Percentiles rank a stretch among this genome's conserved stretches.
Conservation (phyloP, 2,113 vertebrate species). For the Oryzias melastigma region DNA sequence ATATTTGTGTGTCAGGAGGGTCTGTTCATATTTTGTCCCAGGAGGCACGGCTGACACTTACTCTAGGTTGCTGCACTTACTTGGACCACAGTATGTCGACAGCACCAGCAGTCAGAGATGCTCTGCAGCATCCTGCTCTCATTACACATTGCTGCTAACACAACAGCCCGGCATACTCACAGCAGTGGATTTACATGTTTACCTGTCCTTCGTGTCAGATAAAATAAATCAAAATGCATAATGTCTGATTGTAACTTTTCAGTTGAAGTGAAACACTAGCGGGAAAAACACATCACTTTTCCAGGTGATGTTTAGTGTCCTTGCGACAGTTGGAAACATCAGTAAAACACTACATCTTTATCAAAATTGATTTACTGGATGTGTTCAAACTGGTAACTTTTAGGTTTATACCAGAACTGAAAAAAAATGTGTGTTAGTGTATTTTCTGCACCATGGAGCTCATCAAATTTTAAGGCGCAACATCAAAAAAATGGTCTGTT, state of each 20-base stretch:
- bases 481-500: too few species aligned
- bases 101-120: constrained; percentile 20
- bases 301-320: too few species aligned
- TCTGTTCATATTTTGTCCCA: constrained; percentile 18
- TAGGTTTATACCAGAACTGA: too few species aligned
- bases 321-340: too few species aligned
- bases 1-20: constrained; percentile 10
- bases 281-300: neutral
- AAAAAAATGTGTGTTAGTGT: too few species aligned
- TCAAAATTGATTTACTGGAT: too few species aligned
- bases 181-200: constrained; percentile 22
- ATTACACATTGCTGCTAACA: neutral
- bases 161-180: neutral
- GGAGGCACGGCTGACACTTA: constrained; percentile 40
- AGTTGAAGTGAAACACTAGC: neutral
- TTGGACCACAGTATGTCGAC: constrained; percentile 20
- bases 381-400: too few species aligned
- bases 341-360: too few species aligned
- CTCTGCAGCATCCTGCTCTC: constrained; percentile 37
- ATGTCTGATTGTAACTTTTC: constrained; percentile 21
- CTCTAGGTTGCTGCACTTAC: constrained; percentile 41
- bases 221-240: constrained; percentile 8
- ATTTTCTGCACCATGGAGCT: too few species aligned
- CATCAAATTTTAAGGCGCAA: too few species aligned
- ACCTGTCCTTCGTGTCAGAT: constrained; percentile 6